Base-by-base conservation (phyloP, 2,797 vertebrate genomes). In the Phoxinus dragarum region DNA sequence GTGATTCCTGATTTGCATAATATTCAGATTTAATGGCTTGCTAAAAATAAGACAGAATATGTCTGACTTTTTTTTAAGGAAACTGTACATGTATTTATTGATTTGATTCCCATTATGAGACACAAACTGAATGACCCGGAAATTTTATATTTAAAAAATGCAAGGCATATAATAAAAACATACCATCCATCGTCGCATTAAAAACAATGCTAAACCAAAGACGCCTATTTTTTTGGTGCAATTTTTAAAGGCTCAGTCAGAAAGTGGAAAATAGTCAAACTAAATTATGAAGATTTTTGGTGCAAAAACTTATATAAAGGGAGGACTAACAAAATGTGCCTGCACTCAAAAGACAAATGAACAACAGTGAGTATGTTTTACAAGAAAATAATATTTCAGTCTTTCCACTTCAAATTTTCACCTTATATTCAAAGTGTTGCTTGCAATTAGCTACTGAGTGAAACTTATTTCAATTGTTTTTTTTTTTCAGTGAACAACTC, bases 41-140 rank as follows among this genome's bases (percentile, higher is more conserved):
- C 81, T 83, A 49, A 83, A 75, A 75, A 74, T 82, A 74, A 44
- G 52, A 71, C 38, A 17, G 2, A 82, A n/a, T 27, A 56, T 64
- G 61, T 67, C n/a, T 79, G n/a, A 19, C 14, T 47, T 42, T 66
- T 80, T 44, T 67, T 80, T 23, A 27, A 16, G 27, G 11, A 82
- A 69, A 6, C 8, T 19, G 80, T n/a, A 81, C 7, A 3, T 56
- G 47, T 31, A n/a, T 19, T 40, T 71, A 71, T 38, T 81, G 64
- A 80, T 34, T 68, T 80, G 49, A 14, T 47, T 47, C 59, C n/a
- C 44, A 31, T 80, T 47, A 66, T 47, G 10, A 80, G 77, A 21
- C 16, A 34, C 17, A 44, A 64, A 78, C 1, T 17, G 75, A 61
- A n/a, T 78, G 38, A 27, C 38, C n/a, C n/a, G 17, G 38, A 78